phyloP scores from a whole-genome alignment of 1,140 invertebrate species.

The Steinernema khuongi region DNA sequence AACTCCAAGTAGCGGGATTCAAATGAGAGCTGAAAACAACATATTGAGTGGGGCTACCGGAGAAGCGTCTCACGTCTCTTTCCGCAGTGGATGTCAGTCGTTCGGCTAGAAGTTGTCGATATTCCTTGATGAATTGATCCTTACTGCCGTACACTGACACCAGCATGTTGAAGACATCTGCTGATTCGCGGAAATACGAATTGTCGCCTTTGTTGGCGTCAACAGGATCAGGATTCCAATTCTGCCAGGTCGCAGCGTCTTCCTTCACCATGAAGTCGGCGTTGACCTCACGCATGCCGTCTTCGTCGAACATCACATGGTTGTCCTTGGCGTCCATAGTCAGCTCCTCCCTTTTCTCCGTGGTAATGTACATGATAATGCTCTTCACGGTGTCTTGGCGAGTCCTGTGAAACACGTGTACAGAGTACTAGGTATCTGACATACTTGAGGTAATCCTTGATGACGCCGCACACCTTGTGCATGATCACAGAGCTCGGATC shows the following conservation, averaged over 20 bases:
- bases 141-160: slow-evolving; percentile 97
- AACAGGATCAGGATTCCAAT: slow-evolving; percentile 50
- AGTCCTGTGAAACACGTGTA: slow-evolving; percentile 31
- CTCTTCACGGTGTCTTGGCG: slow-evolving; percentile 53
- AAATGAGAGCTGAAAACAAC: slow-evolving; percentile 66
- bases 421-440: slow-evolving; percentile 37
- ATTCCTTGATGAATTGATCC: slow-evolving; percentile 96
- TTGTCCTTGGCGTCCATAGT: slow-evolving; percentile 20
- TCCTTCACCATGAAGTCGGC: slow-evolving; percentile 52
- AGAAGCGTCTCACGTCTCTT: slow-evolving; percentile 68
- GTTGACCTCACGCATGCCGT: slow-evolving; percentile 42
- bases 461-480: slow-evolving; percentile 87
- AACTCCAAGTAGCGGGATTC: slow-evolving; percentile 92
- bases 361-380: slow-evolving; percentile 55
- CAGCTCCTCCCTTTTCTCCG: slow-evolving; percentile 46
- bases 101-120: slow-evolving; percentile 85
- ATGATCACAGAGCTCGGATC: slow-evolving; percentile 87
- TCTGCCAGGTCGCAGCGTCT: slow-evolving; percentile 42
- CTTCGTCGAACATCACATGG: slow-evolving; percentile 29
- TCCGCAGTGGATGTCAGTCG: slow-evolving; percentile 77
- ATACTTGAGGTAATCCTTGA: slow-evolving; percentile 67
- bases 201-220: slow-evolving; percentile 45
- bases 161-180: slow-evolving; percentile 94
- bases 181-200: slow-evolving; percentile 65
- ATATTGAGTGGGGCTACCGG: slow-evolving; percentile 14